These are phyloP conservation scores for Ptychodera flava DNA, from an alignment of 35 echinoderm and acorn worm species.

Conservation along the genomic window DNA sequence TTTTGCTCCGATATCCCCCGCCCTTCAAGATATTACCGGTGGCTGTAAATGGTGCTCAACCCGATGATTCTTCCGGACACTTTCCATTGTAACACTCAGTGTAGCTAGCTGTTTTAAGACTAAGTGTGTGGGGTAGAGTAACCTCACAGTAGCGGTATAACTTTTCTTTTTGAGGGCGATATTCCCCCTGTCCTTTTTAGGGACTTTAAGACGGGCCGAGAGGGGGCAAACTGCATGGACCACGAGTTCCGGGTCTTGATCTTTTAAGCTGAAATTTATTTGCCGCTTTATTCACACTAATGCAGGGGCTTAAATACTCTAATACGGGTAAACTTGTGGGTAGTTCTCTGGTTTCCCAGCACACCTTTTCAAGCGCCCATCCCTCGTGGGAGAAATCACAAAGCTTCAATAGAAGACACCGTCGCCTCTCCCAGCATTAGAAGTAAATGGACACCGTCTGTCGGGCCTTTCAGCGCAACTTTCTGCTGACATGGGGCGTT, in stretches of 20 bases:
- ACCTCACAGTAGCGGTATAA: too few species aligned
- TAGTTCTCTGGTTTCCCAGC: neutral
- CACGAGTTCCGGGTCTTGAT: neutral
- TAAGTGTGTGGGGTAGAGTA: too few species aligned
- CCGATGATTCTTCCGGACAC: too few species aligned
- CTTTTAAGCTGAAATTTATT: neutral
- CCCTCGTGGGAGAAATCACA: neutral
- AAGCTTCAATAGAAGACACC: neutral
- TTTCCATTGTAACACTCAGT: too few species aligned
- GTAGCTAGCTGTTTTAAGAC: too few species aligned
- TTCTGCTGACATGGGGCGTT: neutral
- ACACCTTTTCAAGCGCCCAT: neutral
- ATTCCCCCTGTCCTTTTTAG: too few species aligned
- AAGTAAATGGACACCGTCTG: neutral
- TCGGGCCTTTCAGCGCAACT: neutral
- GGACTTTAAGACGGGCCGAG: too few species aligned
- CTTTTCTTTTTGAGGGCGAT: too few species aligned
- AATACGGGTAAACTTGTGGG: neutral
- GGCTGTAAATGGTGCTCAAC: too few species aligned
- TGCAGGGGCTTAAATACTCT: neutral
- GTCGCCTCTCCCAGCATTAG: neutral
- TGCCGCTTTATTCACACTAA: neutral
- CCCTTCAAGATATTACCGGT: too few species aligned
- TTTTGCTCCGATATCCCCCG: too few species aligned
- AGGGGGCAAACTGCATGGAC: too few species aligned